Base-by-base conservation (phyloP, 92 coral and sea anemone species). In the Ricordea florida region DNA sequence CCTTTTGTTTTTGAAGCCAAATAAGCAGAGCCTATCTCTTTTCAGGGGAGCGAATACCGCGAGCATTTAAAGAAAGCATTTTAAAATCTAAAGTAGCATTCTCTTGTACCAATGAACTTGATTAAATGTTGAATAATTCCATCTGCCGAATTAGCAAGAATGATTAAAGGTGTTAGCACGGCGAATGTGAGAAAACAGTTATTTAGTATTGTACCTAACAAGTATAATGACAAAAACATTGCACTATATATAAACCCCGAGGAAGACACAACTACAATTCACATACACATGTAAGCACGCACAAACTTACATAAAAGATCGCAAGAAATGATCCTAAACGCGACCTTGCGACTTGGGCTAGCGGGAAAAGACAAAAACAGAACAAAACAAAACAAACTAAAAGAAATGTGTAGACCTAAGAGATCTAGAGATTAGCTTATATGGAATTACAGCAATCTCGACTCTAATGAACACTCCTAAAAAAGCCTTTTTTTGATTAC, bases 41-140 rank as follows among this genome's bases (percentile, higher is more conserved):
- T 66, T 56, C 57, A 31, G 6, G 50, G 36, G 73, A 44, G 5
- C 87, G 79, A 8, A 86, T 38, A 18, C 87, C 87, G 10, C 79
- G 78, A 26, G 69, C 91, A 66, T 80, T 80, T 46, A 79, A 46
- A 47, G 81, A 76, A 28, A 76, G 29, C 51, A 76, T 18, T 13
- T 50, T 46, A 42, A 62, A 57, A 8, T 72, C 11, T 41, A n/a
- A 41, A 41, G 3, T 2, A 2, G 46, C 11, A 2, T 3, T 10
- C 11, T 3, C 11, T n/a, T 10, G 2, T 41, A 10, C 11, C 16
- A 41, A 10, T 18, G 16, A 2, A 2, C 3, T 41, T 41, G 16
- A 10, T 41, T 2, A 2, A 41, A 41, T 41, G 11, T 41, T 2
- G 4, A 41, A 41, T 41, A n/a, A 41, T 3, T 10, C 11, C 11